Percentiles rank a stretch among this genome's conserved stretches.
Conservation (phyloP, 2,113 vertebrate species). For the Elachura formosa region DNA sequence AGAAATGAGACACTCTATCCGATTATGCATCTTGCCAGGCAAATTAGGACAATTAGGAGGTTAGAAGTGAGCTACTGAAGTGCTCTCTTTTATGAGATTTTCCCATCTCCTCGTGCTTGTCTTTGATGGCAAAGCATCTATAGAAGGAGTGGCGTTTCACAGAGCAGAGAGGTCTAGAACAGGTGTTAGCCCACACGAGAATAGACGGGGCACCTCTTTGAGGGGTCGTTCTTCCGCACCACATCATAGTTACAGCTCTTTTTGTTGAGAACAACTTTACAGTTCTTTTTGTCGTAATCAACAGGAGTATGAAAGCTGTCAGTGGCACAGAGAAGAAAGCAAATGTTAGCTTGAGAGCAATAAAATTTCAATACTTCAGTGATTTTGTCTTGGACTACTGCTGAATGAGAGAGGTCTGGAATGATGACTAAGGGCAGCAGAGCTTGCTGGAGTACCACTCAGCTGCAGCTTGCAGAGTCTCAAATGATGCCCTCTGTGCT, state of each 20-base stretch:
- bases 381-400: not conserved
- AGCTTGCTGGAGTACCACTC: not conserved
- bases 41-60: not conserved
- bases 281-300: not conserved
- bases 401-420: not conserved
- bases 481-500: not conserved
- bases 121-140: not conserved
- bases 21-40: not conserved
- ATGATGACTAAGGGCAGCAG: not conserved
- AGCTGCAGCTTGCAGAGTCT: not conserved
- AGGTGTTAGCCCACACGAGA: not conserved
- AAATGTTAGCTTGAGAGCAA: not conserved
- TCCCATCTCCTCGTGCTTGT: fast-evolving
- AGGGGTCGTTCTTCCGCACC: not conserved
- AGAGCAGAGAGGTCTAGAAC: not conserved
- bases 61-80: not conserved
- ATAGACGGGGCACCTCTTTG: not conserved
- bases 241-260: not conserved
- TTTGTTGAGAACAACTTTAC: not conserved
- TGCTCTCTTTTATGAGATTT: not conserved
- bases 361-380: not conserved
- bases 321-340: not conserved
- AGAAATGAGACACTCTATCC: not conserved
- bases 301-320: not conserved
- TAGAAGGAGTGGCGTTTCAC: not conserved